Evolutionary conservation across 2,888 invertebrate genomes (phyloP).

Genomic region (Argyra leucocephala): DNA sequence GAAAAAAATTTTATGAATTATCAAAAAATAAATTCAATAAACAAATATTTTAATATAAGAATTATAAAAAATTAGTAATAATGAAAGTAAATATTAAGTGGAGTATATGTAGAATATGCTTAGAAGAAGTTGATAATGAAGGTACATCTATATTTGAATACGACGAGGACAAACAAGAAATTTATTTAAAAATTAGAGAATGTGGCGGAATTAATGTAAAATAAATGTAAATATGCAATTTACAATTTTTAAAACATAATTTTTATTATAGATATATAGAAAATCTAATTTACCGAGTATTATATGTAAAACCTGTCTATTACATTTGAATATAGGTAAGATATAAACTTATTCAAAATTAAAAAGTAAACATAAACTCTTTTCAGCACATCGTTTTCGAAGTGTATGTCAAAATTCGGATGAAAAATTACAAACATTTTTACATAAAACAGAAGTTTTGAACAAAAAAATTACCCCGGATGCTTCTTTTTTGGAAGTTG

Average conservation of each 20-base stretch:
- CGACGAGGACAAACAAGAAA: not conserved
- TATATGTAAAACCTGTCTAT: constrained; percentile 35
- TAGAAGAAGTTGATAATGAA: constrained; percentile 29
- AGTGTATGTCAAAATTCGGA: constrained; percentile 38
- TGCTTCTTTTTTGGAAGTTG: not conserved
- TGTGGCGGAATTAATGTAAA: constrained; percentile 1
- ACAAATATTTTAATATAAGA: not conserved
- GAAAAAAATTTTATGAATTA: too few species aligned
- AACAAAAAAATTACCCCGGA: constrained; percentile 14
- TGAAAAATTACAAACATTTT: constrained; percentile 15
- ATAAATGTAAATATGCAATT: not conserved
- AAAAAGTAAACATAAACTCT: not conserved
- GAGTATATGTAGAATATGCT: constrained; percentile 32
- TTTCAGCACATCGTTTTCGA: constrained; percentile 35
- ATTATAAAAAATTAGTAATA: not conserved
- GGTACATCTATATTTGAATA: constrained; percentile 21
- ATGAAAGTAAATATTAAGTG: constrained; percentile 9
- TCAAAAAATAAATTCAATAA: too few species aligned
- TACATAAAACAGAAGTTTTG: constrained; percentile 23
- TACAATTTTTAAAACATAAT: not conserved
- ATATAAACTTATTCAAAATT: not conserved
- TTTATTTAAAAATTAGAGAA: not conserved
- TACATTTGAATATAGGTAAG: constrained; percentile 29
- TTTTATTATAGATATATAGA: constrained; percentile 28
- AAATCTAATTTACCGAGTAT: constrained; percentile 34